These are phyloP conservation scores for Dryomyza anilis DNA, from an alignment of 2,888 invertebrate species.

Conservation along the genomic window DNA sequence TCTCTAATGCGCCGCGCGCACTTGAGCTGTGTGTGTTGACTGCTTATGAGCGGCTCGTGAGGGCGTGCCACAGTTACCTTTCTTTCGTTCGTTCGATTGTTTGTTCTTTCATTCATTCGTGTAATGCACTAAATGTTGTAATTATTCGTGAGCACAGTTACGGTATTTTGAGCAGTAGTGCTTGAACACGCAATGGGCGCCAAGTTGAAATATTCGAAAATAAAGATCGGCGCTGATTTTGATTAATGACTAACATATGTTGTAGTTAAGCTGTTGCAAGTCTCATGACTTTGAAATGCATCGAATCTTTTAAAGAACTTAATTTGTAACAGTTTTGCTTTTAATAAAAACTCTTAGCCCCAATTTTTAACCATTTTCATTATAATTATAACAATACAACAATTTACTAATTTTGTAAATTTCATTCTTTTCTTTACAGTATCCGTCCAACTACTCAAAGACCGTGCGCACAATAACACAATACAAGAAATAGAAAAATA, in stretches of 20 bases:
- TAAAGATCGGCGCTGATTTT: not conserved
- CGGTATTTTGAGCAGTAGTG: not conserved
- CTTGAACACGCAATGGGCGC: not conserved
- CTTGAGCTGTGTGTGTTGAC: not conserved
- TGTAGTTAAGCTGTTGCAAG: not conserved
- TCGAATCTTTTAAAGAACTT: not conserved
- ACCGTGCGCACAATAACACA: not conserved
- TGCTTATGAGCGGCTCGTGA: not conserved
- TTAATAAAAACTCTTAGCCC: not conserved
- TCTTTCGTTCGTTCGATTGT: not conserved
- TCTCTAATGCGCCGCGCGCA: not conserved
- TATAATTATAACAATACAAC: too few species aligned
- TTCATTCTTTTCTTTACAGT: slow-evolving; percentile 12
- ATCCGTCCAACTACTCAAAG: slow-evolving; percentile 23
- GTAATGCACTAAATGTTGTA: slow-evolving; percentile 34
- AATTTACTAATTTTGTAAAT: too few species aligned
- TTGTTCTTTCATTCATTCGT: not conserved
- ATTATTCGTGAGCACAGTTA: slow-evolving; percentile 28
- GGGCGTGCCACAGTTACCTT: not conserved
- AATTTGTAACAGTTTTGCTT: not conserved
- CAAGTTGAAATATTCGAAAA: not conserved
- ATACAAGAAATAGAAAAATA: not conserved
- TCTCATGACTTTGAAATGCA: not conserved
- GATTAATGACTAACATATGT: slow-evolving; percentile 15
- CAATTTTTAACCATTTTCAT: too few species aligned